Evolutionary conservation across 2,797 vertebrate genomes (phyloP).

Genomic region (Microctenopoma stevenorrisi): DNA sequence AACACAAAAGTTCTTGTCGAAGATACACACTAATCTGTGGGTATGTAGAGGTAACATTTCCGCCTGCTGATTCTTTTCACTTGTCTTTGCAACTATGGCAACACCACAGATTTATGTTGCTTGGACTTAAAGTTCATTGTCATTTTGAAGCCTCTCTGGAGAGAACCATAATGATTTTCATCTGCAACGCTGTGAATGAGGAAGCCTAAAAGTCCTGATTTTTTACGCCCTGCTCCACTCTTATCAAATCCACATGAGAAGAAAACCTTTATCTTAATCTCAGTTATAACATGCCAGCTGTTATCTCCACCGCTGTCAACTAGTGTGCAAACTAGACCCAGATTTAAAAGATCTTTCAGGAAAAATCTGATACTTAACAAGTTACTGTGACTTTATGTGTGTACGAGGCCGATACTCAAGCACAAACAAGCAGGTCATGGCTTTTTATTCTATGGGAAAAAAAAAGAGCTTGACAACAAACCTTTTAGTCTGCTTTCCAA

Average conservation of each 20-base stretch:
- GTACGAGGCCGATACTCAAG: background rate
- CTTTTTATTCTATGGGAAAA: background rate
- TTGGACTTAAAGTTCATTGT: constrained; percentile 27
- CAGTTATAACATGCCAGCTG: constrained; percentile 41
- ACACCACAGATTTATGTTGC: constrained; percentile 25
- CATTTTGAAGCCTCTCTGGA: constrained; percentile 10
- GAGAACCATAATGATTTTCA: constrained; percentile 28
- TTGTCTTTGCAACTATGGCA: constrained; percentile 10
- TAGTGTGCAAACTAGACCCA: constrained; percentile 17
- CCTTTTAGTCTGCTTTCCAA: background rate
- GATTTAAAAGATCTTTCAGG: constrained; percentile 20
- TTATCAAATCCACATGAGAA: constrained; percentile 51
- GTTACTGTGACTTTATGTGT: background rate
- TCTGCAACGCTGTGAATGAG: constrained; percentile 43
- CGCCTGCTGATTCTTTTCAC: background rate
- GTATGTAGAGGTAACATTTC: constrained; percentile 2
- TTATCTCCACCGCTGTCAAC: constrained; percentile 41
- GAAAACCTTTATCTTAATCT: constrained; percentile 56
- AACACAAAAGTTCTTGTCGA: background rate
- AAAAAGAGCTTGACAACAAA: background rate
- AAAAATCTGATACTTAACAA: constrained; percentile 11
- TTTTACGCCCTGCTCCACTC: constrained; percentile 57
- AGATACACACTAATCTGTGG: background rate
- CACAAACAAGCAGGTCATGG: background rate
- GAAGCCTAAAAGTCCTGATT: constrained; percentile 56